Base-by-base conservation (phyloP, 2,888 invertebrate species). In the Archips crataeganus region DNA sequence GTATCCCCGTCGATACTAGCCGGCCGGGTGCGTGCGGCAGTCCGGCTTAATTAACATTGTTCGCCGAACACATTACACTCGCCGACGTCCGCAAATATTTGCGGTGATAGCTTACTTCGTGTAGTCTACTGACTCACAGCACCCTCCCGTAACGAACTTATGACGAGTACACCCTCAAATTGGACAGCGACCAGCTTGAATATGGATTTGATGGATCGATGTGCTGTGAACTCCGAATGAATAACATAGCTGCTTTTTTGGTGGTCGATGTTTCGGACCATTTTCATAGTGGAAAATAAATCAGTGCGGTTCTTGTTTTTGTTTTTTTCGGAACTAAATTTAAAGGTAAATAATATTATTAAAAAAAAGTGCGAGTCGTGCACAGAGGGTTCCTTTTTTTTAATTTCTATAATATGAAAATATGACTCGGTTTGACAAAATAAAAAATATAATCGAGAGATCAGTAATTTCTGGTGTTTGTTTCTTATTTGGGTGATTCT, bases 11-110 rank as follows among this genome's bases (percentile, higher is more conserved):
- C 69, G 66, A 75, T 67, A 70, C 51, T 47, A 61, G 59, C 51
- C 36, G 39, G 73, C 72, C 71, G 73, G 63, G 70, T 74, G 67
- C 60, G 74, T 61, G 61, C 72, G 70, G 68, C 39, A 70, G 75
- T 76, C 75, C 76, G 75, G 77, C 79, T 81, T 82, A 84, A 83
- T 85, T 84, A 83, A 81, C 82, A 76, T 78, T 79, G 82, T 79
- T 81, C 79, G 70, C 36, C 62, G 77, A 64, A 77, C 75, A 80
- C 81, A 80, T 83, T 81, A 84, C 75, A 77, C 75, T 75, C 68
- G 62, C 78, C 76, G 77, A 77, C 77, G 75, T 75, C 74, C 75
- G 74, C 78, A 78, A 78, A 78, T 79, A 78, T 76, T 76, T 77
- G 77, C 78, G 70, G 70, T 74, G 75, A 78, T 77, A 76, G 75